A percentile compares a stretch with the other conserved stretches of the same genome.
phyloP scores from a whole-genome alignment of 2,113 vertebrate genomes.

The Alexandromys fortis region DNA sequence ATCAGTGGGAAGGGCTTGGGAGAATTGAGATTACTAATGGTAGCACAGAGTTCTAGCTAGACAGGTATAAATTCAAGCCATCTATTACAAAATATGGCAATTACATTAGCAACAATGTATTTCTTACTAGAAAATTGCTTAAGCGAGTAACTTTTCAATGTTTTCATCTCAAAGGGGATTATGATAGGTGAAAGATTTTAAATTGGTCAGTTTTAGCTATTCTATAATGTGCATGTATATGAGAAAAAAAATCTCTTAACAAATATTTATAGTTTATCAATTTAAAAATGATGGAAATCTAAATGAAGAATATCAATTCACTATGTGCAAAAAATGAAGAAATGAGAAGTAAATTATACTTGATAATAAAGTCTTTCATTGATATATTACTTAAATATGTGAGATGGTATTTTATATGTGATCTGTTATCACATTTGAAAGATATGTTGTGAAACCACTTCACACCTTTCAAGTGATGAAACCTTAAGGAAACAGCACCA shows the following conservation, averaged over 20 bases:
- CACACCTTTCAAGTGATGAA: background rate
- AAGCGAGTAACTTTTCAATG: background rate
- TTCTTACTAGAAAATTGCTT: background rate
- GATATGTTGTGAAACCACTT: background rate
- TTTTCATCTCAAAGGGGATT: background rate
- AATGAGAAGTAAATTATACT: background rate
- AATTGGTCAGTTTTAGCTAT: background rate
- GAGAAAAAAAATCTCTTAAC: background rate
- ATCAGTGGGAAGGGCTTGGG: background rate
- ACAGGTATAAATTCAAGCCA: background rate
- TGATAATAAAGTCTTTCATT: background rate
- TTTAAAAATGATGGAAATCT: background rate
- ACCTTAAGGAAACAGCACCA: background rate
- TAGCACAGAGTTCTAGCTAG: background rate
- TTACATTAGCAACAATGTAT: background rate
- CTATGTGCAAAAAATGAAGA: background rate
- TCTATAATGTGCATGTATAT: background rate
- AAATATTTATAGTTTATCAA: background rate
- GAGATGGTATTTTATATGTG: background rate
- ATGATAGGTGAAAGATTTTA: background rate
- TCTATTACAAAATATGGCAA: background rate
- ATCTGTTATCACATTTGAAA: background rate
- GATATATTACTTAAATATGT: background rate
- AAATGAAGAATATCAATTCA: background rate
- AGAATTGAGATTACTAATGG: background rate